A percentile compares a stretch with the other conserved stretches of the same genome.
phyloP scores from a whole-genome alignment of 2,888 invertebrate genomes.

The Philopedon plagiatum region DNA sequence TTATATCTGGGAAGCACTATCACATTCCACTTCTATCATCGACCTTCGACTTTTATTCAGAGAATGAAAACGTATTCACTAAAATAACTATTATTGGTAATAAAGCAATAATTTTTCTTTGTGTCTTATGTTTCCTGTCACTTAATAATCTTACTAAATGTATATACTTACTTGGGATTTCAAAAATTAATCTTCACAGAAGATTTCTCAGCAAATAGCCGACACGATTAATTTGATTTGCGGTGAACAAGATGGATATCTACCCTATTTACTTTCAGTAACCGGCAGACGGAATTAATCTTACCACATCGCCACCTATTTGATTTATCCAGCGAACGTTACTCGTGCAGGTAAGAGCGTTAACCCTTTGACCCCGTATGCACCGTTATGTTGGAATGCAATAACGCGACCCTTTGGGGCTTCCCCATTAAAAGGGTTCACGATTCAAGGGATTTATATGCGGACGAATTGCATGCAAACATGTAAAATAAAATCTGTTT shows the following conservation, averaged over 20 bases:
- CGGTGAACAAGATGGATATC: conserved; percentile 1
- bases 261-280: conserved; percentile 2
- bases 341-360: not conserved
- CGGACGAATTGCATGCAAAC: not conserved
- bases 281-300: conserved; percentile 11
- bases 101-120: no score
- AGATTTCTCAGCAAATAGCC: not conserved
- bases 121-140: no score
- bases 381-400: conserved; percentile 2
- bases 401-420: not conserved
- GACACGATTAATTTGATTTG: conserved; percentile 1
- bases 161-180: no score
- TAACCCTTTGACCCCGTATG: conserved; percentile 10
- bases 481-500: no score
- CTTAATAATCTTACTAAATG: no score
- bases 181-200: not conserved
- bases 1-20: no score
- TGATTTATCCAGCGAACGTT: conserved; percentile 5
- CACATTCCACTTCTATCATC: no score
- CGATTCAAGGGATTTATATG: not conserved
- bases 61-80: no score
- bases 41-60: no score
- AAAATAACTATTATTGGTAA: no score
- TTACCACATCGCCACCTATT: conserved; percentile 17
- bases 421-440: not conserved